Evolutionary conservation across 2,113 vertebrate species (phyloP), one percentile per base, ranked within the genome.

Genomic region (Cervus canadensis): DNA sequence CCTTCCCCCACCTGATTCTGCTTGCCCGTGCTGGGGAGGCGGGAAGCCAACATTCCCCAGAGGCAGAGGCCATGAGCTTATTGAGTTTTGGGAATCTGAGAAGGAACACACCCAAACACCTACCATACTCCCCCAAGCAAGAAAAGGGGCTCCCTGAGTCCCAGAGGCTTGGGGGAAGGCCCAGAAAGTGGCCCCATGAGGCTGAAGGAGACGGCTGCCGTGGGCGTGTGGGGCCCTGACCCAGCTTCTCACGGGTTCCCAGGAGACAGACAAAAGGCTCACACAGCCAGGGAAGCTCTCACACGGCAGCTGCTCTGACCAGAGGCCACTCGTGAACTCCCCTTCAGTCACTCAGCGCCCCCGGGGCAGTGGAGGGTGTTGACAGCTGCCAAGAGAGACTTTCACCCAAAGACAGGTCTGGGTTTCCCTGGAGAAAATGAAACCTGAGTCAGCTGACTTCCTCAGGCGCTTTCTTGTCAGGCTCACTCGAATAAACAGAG

Each of bases 221-320:
- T 48, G 81, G 92, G 97, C 19, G 48, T 17, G 82, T 28, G 19
- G 74, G 12, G 0, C 94, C 50, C 78, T 21, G 59, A 17, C 59
- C 45, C 40, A 17, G 57, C 88, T 45, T 40, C 10, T 1, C 0
- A 2, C 1, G 2, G 26, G 60, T 87, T 96, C 96, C 92, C 94
- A 92, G 85, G 91, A 86, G 87, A 19, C n/a, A 83, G 94, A 98
- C 91, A 97, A 97, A 97, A 98, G 94, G 28, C 40, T 59, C 94
- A 92, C 92, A 95, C 95, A 98, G 85, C 36, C 25, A 11, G 15
- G 0, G 15, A 76, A 50, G 12, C 50, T 1, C 25, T 93, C 90
- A 10, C 3, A 13, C 95, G 87, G 85, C 91, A 94, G 96, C 43
- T 57, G 83, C 56, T 30, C 17, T 93, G 78, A 89, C 54, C 97